Evolutionary conservation across 1,140 invertebrate genomes (phyloP).

Genomic region (Diprion similis): DNA sequence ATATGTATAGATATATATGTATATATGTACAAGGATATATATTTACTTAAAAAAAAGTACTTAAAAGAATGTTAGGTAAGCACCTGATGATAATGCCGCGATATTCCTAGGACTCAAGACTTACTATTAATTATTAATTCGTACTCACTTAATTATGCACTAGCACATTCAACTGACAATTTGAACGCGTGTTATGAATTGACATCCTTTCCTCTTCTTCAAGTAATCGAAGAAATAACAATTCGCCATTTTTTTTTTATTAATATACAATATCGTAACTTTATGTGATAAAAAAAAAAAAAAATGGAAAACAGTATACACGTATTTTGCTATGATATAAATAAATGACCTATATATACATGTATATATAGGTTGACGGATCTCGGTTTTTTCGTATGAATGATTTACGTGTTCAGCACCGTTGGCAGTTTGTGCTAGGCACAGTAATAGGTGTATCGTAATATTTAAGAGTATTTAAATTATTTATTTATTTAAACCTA

Average conservation of each 20-base stretch:
- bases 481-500: not conserved
- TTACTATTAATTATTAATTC: not conserved
- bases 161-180: no score
- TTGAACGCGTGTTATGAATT: no score
- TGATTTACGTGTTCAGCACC: no score
- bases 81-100: not conserved
- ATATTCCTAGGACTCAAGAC: slow-evolving; percentile 1
- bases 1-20: not conserved
- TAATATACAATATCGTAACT: not conserved
- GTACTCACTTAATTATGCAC: no score
- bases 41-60: slow-evolving; percentile 3
- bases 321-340: not conserved
- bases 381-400: no score
- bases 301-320: not conserved
- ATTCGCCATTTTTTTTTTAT: no score
- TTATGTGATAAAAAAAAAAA: not conserved
- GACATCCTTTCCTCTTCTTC: no score
- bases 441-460: no score
- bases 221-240: no score
- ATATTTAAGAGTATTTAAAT: not conserved
- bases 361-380: no score
- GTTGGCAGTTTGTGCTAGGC: no score
- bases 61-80: not conserved
- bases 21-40: not conserved
- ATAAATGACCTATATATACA: not conserved